Percentiles rank a stretch among this genome's conserved stretches.
These are phyloP conservation scores for Mungos mungo DNA, from an alignment of 2,113 vertebrate species.

Conservation along the genomic window DNA sequence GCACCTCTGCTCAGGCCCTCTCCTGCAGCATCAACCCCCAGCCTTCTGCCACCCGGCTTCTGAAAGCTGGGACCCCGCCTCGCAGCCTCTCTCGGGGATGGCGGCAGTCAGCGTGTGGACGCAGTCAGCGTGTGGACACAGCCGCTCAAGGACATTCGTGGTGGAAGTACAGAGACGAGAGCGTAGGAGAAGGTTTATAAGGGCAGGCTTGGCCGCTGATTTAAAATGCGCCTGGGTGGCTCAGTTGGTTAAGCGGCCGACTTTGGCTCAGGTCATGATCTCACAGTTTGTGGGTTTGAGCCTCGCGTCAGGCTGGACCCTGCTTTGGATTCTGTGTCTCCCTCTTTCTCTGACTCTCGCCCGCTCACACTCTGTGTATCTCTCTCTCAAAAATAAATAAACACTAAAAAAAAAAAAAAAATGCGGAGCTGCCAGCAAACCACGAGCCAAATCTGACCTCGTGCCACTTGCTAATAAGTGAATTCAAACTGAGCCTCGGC, in stretches of 20 bases:
- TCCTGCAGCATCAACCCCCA: rapidly evolving
- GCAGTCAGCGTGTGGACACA: background rate
- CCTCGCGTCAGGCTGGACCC: no score
- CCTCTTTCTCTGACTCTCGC: no score
- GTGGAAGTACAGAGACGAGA: background rate
- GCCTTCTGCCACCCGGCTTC: background rate
- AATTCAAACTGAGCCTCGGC: background rate
- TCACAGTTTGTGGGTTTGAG: no score
- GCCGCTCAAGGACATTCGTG: background rate
- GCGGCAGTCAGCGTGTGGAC: background rate
- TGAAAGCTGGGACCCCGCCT: background rate
- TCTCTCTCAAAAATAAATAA: no score
- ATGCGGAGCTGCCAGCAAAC: background rate
- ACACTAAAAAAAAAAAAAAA: background rate
- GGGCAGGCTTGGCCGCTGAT: background rate
- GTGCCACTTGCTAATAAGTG: background rate
- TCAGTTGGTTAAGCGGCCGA: no score
- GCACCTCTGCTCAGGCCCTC: rapidly evolving
- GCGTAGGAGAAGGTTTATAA: background rate
- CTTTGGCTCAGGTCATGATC: no score
- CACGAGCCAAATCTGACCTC: background rate
- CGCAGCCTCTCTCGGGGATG: background rate
- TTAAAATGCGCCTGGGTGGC: background rate
- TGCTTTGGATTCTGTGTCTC: no score
- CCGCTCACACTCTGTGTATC: no score